A percentile compares a stretch with the other conserved stretches of the same genome.
These are phyloP conservation scores for Aplocera efformata DNA, from an alignment of 2,888 invertebrate species.

Conservation along the genomic window DNA sequence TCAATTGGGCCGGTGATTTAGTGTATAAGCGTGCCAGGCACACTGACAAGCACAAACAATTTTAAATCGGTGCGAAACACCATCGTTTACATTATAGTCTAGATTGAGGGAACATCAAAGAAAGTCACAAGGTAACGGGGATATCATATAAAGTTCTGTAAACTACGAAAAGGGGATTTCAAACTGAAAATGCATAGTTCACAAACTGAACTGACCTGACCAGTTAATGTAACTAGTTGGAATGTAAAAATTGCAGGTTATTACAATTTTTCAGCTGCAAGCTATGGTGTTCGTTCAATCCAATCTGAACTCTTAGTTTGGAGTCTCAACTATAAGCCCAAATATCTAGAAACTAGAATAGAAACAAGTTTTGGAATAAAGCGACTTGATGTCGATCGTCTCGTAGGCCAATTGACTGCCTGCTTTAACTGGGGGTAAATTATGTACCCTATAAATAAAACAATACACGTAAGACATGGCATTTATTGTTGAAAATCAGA, in stretches of 20 bases:
- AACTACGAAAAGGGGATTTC: conserved; percentile 6
- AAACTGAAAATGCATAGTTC: conserved; percentile 9
- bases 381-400: conserved; percentile 67
- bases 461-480: conserved; percentile 57
- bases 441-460: conserved; percentile 61
- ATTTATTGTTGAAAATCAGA: conserved; percentile 61
- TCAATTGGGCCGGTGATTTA: conserved; percentile 29
- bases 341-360: conserved; percentile 49
- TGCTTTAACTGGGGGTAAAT: conserved; percentile 36
- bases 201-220: conserved; percentile 23
- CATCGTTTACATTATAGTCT: conserved; percentile 15
- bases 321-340: conserved; percentile 49
- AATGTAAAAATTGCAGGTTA: conserved; percentile 5
- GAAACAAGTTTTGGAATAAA: conserved; percentile 48
- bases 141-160: conserved; percentile 6
- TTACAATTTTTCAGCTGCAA: conserved; percentile 3
- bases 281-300: background rate
- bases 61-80: conserved; percentile 32
- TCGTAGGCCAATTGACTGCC: conserved; percentile 52
- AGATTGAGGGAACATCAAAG: conserved; percentile 17
- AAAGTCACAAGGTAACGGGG: conserved; percentile 9
- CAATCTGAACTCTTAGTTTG: conserved; percentile 10
- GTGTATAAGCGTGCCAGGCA: conserved; percentile 41
- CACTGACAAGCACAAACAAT: conserved; percentile 36
- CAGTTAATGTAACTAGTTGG: conserved; percentile 3